Percentiles rank a stretch among this genome's conserved stretches.
phyloP scores from a whole-genome alignment of 2,113 vertebrate species.

The Sprattus sprattus region DNA sequence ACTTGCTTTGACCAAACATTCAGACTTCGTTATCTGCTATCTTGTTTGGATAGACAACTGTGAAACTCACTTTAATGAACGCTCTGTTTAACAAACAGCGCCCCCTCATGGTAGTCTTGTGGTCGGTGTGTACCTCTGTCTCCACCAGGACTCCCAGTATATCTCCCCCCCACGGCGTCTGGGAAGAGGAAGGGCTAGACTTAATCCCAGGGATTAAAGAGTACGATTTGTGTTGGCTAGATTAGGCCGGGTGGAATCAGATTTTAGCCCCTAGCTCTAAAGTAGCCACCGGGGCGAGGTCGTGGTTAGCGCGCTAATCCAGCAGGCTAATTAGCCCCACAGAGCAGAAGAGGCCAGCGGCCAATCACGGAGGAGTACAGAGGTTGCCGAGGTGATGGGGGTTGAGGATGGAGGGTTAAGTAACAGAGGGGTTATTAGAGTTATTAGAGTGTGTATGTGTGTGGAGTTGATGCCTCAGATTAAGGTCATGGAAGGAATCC shows the following conservation, averaged over 20 bases:
- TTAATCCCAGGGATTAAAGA: constrained; percentile 57
- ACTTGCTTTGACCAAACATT: neutral
- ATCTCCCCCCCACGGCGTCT: constrained; percentile 11
- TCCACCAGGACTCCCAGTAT: neutral
- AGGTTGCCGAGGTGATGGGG: neutral
- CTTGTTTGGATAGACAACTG: neutral
- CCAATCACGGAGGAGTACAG: constrained; percentile 7
- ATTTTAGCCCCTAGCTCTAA: constrained; percentile 51
- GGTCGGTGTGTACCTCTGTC: neutral
- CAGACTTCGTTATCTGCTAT: neutral
- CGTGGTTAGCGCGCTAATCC: constrained; percentile 44
- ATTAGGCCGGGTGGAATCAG: constrained; percentile 54
- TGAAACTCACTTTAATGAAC: neutral
- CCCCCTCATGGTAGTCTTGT: neutral
- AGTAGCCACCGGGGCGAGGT: constrained; percentile 38
- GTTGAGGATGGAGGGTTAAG: neutral
- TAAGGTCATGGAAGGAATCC: neutral
- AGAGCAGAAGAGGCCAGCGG: constrained; percentile 31
- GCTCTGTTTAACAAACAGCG: neutral
- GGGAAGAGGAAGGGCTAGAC: constrained; percentile 44
- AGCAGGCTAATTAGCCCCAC: constrained; percentile 47
- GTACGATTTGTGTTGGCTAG: constrained; percentile 46
- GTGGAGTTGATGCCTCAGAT: neutral
- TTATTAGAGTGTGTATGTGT: neutral
- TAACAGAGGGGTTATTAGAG: neutral